Conservation (phyloP, 2,113 vertebrate species). For the Gadus macrocephalus region DNA sequence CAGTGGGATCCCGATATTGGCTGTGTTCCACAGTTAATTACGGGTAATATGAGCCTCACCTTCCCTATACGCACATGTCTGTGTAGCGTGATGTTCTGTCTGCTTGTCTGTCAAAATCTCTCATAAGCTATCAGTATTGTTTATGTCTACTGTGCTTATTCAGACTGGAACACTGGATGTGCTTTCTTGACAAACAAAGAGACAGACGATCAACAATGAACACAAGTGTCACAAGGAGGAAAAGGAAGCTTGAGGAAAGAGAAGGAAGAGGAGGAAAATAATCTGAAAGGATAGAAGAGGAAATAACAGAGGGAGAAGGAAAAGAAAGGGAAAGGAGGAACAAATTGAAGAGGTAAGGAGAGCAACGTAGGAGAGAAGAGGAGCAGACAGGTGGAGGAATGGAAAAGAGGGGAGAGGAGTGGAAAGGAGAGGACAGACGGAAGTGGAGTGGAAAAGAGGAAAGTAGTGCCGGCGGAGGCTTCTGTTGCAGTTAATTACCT, state of each 20-base stretch:
- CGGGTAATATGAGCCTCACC: constrained; percentile 32
- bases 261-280: neutral
- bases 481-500: constrained; percentile 56
- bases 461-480: constrained; percentile 21
- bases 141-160: constrained; percentile 19
- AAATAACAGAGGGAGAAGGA: constrained; percentile 19
- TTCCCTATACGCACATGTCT: constrained; percentile 42
- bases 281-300: neutral
- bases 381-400: constrained; percentile 11
- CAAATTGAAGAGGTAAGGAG: constrained; percentile 17
- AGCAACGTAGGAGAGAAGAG: constrained; percentile 7
- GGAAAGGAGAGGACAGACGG: neutral
- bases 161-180: too few species aligned
- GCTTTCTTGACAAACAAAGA: constrained; percentile 34
- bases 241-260: constrained; percentile 10
- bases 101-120: constrained; percentile 20
- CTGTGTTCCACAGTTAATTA: constrained; percentile 51
- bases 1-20: constrained; percentile 35
- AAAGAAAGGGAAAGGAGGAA: neutral
- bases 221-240: constrained; percentile 10
- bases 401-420: neutral
- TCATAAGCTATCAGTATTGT: constrained; percentile 22
- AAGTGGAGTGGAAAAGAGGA: neutral
- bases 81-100: constrained; percentile 29
- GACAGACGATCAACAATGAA: neutral